A percentile compares a stretch with the other conserved stretches of the same genome.
Conservation (phyloP, 2,797 vertebrate species). For the Rhinatrema bivittatum region DNA sequence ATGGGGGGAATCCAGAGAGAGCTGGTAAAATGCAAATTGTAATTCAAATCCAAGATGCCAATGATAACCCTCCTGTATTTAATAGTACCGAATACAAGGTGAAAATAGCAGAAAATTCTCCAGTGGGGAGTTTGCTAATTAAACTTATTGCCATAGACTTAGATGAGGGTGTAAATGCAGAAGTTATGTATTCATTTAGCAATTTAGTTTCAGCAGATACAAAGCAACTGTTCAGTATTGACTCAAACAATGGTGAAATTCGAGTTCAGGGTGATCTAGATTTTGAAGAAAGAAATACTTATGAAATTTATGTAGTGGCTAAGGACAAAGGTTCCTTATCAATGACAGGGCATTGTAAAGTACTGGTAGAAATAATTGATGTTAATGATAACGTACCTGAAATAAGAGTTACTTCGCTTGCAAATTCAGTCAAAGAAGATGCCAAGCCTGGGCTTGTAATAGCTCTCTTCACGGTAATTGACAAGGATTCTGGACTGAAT, state of each 20-base stretch:
- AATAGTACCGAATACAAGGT: slow-evolving; percentile 52
- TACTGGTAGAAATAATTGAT: slow-evolving; percentile 73
- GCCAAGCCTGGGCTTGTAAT: slow-evolving; percentile 72
- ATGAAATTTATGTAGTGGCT: slow-evolving; percentile 75
- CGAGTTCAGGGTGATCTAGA: slow-evolving; percentile 70
- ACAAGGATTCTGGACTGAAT: slow-evolving; percentile 70
- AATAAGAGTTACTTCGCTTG: slow-evolving; percentile 70
- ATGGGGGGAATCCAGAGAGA: slow-evolving; percentile 62
- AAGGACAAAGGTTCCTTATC: slow-evolving; percentile 72
- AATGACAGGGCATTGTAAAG: slow-evolving; percentile 70
- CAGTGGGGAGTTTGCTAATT: slow-evolving; percentile 42
- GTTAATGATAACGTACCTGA: slow-evolving; percentile 78
- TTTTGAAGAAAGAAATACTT: slow-evolving; percentile 71
- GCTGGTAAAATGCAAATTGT: slow-evolving; percentile 51
- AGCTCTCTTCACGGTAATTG: slow-evolving; percentile 73
- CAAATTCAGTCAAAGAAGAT: slow-evolving; percentile 71
- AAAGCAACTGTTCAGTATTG: slow-evolving; percentile 68
- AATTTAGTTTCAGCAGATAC: slow-evolving; percentile 62
- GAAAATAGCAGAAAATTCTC: slow-evolving; percentile 49
- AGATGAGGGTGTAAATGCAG: slow-evolving; percentile 63
- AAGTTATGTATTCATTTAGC: slow-evolving; percentile 73
- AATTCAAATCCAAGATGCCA: slow-evolving; percentile 59
- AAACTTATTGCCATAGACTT: slow-evolving; percentile 58
- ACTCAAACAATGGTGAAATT: slow-evolving; percentile 67
- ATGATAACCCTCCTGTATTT: slow-evolving; percentile 69